Evolutionary conservation across 2,797 vertebrate species (phyloP), one percentile per base, ranked within the genome.

Genomic region (Urosaurus nigricauda): DNA sequence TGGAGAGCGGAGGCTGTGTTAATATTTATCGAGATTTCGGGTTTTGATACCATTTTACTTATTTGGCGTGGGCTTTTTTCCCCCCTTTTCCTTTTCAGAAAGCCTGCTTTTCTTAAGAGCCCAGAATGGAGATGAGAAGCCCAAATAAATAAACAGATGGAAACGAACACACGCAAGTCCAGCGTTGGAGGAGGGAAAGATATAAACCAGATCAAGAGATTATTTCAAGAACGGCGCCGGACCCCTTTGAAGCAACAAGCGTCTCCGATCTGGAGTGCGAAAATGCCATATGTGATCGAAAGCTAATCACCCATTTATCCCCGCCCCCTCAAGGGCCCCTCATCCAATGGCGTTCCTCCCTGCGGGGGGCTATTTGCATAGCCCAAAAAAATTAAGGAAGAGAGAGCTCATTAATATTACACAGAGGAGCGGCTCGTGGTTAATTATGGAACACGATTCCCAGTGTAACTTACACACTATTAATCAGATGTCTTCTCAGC

Each of bases 361-460:
- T 29, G 1, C 24, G 2, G 26, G 40, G 83, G 68, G 7, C 19
- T 60, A 68, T 87, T 81, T 68, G 77, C 71, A 88, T 90, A 90
- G 71, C 58, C 56, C 56, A 70, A 85, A 68, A 65, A 68, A 68
- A 68, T 51, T 51, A 9, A 51, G 11, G 9, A 9, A 51, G 47
- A 51, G 8, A 0, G 86, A 75, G n/a, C 89, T 88, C 77, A 47
- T 88, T 87, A 90, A 90, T 88, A 88, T 81, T 81, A 85, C 89
- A 70, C 89, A 70, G 81, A 13, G n/a, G 86, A 80, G 83, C 47
- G 70, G 83, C 58, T 79, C 26, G 65, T 9, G 29, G 75, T 87
- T 81, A 87, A 87, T 87, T 87, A 84, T 65, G 75, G 89, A 87
- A 84, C 89, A 80, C 24, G 75, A 53, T 53, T 84, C 86, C 86